Conservation (phyloP, 2,113 vertebrate species). For the Rattus rattus region DNA sequence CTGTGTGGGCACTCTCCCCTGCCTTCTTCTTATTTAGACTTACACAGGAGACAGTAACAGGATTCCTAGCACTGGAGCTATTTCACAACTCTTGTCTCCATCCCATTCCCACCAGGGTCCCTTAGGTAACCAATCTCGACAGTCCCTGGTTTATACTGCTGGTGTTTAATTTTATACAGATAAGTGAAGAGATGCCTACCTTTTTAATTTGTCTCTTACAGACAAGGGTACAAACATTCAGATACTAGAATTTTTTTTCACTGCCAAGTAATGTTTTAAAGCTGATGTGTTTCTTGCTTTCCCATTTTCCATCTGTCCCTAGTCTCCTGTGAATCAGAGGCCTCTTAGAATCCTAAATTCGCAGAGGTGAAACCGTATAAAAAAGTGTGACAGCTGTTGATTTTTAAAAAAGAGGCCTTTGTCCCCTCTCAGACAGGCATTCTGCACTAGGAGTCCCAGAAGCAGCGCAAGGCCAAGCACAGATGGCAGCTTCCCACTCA, state of each 20-base stretch:
- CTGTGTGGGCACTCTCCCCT: background rate
- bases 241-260: background rate
- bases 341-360: background rate
- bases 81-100: background rate
- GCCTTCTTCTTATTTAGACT: background rate
- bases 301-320: background rate
- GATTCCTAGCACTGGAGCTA: background rate
- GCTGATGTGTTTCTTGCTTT: background rate
- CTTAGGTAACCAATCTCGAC: background rate
- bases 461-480: background rate
- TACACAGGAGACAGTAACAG: background rate
- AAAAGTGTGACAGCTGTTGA: background rate
- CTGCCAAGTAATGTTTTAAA: background rate
- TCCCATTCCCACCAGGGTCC: background rate
- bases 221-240: background rate
- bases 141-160: background rate
- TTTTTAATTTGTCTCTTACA: background rate
- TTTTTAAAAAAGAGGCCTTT: background rate
- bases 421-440: background rate
- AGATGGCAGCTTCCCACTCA: background rate
- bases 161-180: conserved; percentile 20
- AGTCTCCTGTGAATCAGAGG: background rate
- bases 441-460: conserved; percentile 2
- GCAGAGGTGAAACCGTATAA: background rate
- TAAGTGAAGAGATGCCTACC: background rate